Evolutionary conservation across 2,888 invertebrate genomes (phyloP).

Genomic region (Xanthia togata): DNA sequence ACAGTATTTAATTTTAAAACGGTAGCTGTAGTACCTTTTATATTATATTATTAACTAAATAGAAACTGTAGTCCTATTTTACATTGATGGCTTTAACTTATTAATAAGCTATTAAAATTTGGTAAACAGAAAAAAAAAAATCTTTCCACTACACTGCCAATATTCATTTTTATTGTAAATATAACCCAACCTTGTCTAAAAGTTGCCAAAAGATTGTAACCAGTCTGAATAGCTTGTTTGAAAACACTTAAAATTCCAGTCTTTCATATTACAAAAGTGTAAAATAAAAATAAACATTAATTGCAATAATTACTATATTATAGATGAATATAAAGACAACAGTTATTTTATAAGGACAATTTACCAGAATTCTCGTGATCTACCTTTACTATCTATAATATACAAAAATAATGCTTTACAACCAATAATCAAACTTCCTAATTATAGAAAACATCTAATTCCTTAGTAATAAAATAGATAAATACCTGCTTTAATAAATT

Average conservation of each 20-base stretch:
- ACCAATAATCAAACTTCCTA: constrained; percentile 48
- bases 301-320: constrained; percentile 23
- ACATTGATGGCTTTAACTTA: too few species aligned
- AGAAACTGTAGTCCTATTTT: too few species aligned
- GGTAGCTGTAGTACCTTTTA: too few species aligned
- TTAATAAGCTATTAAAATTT: too few species aligned
- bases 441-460: constrained; percentile 49
- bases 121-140: too few species aligned
- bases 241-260: constrained; percentile 1
- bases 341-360: constrained; percentile 45
- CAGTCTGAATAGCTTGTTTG: too few species aligned
- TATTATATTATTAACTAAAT: too few species aligned
- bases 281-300: constrained; percentile 24
- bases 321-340: constrained; percentile 23
- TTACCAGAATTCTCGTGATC: constrained; percentile 51
- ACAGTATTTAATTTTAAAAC: too few species aligned
- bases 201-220: too few species aligned
- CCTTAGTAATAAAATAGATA: constrained; percentile 37
- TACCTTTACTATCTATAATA: constrained; percentile 36
- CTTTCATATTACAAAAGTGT: background rate
- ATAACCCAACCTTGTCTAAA: too few species aligned
- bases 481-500: constrained; percentile 54
- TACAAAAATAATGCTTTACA: constrained; percentile 52
- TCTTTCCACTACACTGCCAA: too few species aligned
- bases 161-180: too few species aligned